phyloP scores from a whole-genome alignment of 1,140 invertebrate species.

The Eciton burchellii region DNA sequence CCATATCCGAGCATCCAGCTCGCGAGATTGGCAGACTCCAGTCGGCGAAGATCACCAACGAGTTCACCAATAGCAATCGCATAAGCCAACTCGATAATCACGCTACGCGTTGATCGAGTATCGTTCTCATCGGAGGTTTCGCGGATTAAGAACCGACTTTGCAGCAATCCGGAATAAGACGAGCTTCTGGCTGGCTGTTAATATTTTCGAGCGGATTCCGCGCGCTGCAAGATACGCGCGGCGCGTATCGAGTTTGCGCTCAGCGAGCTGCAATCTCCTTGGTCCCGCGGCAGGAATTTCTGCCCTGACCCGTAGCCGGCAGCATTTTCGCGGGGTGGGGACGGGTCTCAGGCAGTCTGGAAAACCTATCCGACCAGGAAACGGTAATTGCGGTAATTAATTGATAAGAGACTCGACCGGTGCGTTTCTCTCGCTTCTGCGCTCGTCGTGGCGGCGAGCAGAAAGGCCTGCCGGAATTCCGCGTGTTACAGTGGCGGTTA shows the following conservation, averaged over 20 bases:
- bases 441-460: neutral
- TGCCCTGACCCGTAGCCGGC: conserved; percentile 10
- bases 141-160: too few species aligned
- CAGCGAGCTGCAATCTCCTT: neutral
- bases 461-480: conserved; percentile 43
- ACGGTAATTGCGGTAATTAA: conserved; percentile 53
- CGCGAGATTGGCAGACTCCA: too few species aligned
- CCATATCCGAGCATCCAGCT: too few species aligned
- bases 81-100: too few species aligned
- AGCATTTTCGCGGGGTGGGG: conserved; percentile 30
- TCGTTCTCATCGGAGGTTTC: too few species aligned
- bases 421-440: too few species aligned
- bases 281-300: conserved; percentile 25
- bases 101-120: too few species aligned
- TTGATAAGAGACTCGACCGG: conserved; percentile 27
- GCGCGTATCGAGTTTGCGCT: too few species aligned
- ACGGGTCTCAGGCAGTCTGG: conserved; percentile 18
- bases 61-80: too few species aligned
- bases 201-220: neutral
- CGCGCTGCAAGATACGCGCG: neutral
- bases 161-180: too few species aligned
- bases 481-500: conserved; percentile 54
- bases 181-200: neutral
- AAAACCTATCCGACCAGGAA: conserved; percentile 39
- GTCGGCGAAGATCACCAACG: too few species aligned